phyloP scores from a whole-genome alignment of 1,140 invertebrate genomes.

The Leguminivora glycinivorella region DNA sequence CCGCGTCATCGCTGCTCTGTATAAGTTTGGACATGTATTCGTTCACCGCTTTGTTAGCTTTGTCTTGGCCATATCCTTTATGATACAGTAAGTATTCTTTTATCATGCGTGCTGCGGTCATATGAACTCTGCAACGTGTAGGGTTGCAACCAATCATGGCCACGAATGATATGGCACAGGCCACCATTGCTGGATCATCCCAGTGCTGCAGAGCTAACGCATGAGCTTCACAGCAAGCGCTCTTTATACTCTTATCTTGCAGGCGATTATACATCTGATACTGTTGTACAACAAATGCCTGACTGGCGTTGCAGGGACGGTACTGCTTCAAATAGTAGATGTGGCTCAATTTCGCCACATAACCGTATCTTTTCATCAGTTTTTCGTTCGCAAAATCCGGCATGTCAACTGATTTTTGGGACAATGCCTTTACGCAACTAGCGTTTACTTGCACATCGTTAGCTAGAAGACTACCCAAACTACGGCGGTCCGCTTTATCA shows the following conservation, averaged over 20 bases:
- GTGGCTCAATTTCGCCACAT: slow-evolving; percentile 81
- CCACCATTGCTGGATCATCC: slow-evolving; percentile 77
- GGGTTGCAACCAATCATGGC: slow-evolving; percentile 82
- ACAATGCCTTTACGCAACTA: slow-evolving; percentile 53
- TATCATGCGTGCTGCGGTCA: slow-evolving; percentile 78
- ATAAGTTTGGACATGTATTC: slow-evolving; percentile 67
- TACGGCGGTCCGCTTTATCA: slow-evolving; percentile 67
- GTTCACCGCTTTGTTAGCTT: slow-evolving; percentile 63
- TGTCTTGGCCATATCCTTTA: slow-evolving; percentile 55
- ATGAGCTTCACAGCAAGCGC: slow-evolving; percentile 80
- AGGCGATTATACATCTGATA: slow-evolving; percentile 72
- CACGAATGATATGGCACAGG: slow-evolving; percentile 82
- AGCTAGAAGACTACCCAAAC: slow-evolving; percentile 69
- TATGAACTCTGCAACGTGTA: slow-evolving; percentile 79
- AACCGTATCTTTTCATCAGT: slow-evolving; percentile 80
- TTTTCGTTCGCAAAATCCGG: slow-evolving; percentile 80
- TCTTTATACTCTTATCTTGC: slow-evolving; percentile 74
- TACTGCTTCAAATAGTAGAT: slow-evolving; percentile 83
- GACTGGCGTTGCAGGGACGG: slow-evolving; percentile 82
- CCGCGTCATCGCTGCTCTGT: slow-evolving; percentile 64
- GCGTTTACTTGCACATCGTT: slow-evolving; percentile 57
- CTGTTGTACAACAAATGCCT: slow-evolving; percentile 74
- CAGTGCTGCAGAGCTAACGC: slow-evolving; percentile 81
- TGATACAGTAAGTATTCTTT: slow-evolving; percentile 55
- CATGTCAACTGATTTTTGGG: slow-evolving; percentile 73